Percentiles rank a stretch among this genome's conserved stretches.
These are phyloP conservation scores for Argopecten irradians DNA, from an alignment of 1,140 invertebrate genomes.

Conservation along the genomic window DNA sequence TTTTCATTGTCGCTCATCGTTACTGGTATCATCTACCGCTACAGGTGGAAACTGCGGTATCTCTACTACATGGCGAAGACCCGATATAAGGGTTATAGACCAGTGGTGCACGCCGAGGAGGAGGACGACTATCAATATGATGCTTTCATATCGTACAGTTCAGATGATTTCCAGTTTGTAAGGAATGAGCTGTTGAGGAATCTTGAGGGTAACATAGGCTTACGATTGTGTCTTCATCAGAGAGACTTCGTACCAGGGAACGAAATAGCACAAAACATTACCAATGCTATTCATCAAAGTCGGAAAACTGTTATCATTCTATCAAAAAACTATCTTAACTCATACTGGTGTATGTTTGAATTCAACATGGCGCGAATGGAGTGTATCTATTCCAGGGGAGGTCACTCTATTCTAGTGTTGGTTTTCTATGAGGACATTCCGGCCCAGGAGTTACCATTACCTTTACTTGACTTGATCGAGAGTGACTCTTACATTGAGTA, in stretches of 20 bases:
- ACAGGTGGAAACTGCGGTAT: constrained; percentile 62
- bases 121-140: constrained; percentile 43
- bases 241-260: constrained; percentile 63
- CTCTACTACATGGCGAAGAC: constrained; percentile 55
- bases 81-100: constrained; percentile 29
- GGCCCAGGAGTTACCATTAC: constrained; percentile 42
- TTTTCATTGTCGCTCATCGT: constrained; percentile 2
- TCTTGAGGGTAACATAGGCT: constrained; percentile 45
- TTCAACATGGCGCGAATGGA: constrained; percentile 76
- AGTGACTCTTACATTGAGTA: constrained; percentile 55
- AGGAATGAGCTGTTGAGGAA: constrained; percentile 33
- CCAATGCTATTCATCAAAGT: constrained; percentile 81
- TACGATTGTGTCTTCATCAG: constrained; percentile 61
- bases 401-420: constrained; percentile 53
- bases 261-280: constrained; percentile 81
- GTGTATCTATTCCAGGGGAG: constrained; percentile 53
- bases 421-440: constrained; percentile 54
- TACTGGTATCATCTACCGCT: constrained; percentile 30
- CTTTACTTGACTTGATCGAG: constrained; percentile 54
- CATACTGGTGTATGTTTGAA: constrained; percentile 84
- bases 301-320: constrained; percentile 82
- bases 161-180: constrained; percentile 54
- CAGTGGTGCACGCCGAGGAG: not conserved
- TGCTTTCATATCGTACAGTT: constrained; percentile 62
- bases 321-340: constrained; percentile 81